These are phyloP conservation scores for Netelia inedita DNA, from an alignment of 2,888 invertebrate genomes.

Conservation along the genomic window DNA sequence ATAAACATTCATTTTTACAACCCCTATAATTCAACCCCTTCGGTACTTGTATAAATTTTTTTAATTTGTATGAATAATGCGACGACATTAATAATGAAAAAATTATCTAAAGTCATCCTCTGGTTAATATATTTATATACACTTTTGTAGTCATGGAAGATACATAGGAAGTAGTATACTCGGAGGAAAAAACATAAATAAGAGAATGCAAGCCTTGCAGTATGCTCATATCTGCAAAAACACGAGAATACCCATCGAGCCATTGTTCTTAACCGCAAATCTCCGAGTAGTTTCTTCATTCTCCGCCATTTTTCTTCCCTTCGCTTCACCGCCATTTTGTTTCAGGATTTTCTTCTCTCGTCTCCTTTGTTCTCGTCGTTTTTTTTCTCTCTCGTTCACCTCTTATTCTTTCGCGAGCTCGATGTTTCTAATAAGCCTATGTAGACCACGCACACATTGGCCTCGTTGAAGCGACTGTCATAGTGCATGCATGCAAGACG, in stretches of 20 bases:
- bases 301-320: constrained; percentile 16
- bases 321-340: constrained; percentile 4
- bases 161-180: neutral
- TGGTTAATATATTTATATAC: neutral
- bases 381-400: constrained; percentile 3
- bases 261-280: constrained; percentile 43
- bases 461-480: constrained; percentile 64
- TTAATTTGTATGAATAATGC: too few relatives aligned
- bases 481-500: constrained; percentile 24
- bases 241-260: constrained; percentile 27
- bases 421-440: constrained; percentile 62
- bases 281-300: constrained; percentile 18
- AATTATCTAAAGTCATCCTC: too few relatives aligned
- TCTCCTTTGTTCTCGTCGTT: neutral
- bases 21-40: too few relatives aligned
- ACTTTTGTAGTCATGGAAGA: neutral
- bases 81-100: too few relatives aligned
- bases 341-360: neutral
- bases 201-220: neutral
- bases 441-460: constrained; percentile 64
- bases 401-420: constrained; percentile 32
- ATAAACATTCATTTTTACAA: too few relatives aligned
- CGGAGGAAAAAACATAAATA: neutral
- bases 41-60: too few relatives aligned
- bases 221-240: constrained; percentile 25